Evolutionary conservation across 2,113 vertebrate species (phyloP), one percentile per base, ranked within the genome.

Genomic region (Gavialis gangeticus): DNA sequence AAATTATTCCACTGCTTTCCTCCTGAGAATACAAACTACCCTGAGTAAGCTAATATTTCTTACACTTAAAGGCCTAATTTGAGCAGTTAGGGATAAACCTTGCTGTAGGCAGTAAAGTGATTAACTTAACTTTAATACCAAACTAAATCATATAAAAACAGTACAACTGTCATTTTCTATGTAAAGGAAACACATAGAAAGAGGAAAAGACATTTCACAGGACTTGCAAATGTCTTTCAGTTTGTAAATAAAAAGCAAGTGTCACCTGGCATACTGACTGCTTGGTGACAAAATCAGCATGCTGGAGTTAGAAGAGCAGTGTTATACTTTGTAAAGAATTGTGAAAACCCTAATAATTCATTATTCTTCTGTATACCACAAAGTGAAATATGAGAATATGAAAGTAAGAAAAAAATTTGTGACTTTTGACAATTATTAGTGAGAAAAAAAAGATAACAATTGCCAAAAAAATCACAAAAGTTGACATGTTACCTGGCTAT

Each of bases 401-500:
- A 94, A 97, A 97, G 89, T 93, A 97, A 96, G 94, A 97, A 97
- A 96, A 46, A 11, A 25, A 92, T 97, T 98, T 98, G 98, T 98
- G 98, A 98, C 98, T 98, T 98, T 98, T 98, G 98, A 98, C 98
- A 98, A 98, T 98, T 97, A 98, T 98, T 98, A 97, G 95, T 97
- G 93, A 96, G 94, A 94, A 97, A 95, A 96, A 97, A 55, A 81
- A 97, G 71, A 77, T 98, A 98, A 98, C 98, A 98, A 98, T 98
- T 98, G 98, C 98, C 98, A 98, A 98, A 98, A 97, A 96, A 98
- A 98, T 98, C 97, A 97, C 98, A 98, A 98, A 98, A 98, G 98
- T 98, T 98, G 98, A 97, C 98, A 99, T 99, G 99, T 99, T 99
- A 99, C 99, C 99, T 99, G 99, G 99, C 99, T 99, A 99, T 99